phyloP scores from a whole-genome alignment of 2,888 invertebrate genomes.

The Heliconius ethilla region DNA sequence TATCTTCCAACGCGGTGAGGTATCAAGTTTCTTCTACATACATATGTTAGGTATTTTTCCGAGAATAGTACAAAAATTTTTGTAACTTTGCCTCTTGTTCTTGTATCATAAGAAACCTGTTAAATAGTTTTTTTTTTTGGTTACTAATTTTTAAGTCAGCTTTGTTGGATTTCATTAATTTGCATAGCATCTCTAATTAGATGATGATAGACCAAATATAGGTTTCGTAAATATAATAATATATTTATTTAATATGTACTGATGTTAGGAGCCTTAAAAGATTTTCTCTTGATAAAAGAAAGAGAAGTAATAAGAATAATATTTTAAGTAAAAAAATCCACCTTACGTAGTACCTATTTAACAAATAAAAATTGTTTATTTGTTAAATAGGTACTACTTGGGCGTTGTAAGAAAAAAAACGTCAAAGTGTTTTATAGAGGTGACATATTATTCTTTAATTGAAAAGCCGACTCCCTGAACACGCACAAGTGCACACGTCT shows the following conservation, averaged over 20 bases:
- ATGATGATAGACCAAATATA: background rate
- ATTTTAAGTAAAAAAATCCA: too few species aligned
- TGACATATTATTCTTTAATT: too few species aligned
- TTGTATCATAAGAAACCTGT: background rate
- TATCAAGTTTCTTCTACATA: conserved; percentile 22
- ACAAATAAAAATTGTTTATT: too few species aligned
- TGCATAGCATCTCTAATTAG: conserved; percentile 8
- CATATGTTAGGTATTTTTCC: conserved; percentile 18
- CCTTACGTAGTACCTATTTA: too few species aligned
- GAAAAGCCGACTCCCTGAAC: too few species aligned
- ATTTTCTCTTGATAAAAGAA: too few species aligned
- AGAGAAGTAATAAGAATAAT: too few species aligned
- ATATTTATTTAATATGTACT: background rate
- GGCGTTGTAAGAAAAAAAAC: too few species aligned
- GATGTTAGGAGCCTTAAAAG: too few species aligned
- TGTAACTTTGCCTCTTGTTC: background rate
- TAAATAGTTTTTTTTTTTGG: background rate
- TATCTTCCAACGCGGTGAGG: conserved; percentile 20
- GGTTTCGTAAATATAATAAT: background rate
- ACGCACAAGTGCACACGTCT: too few species aligned
- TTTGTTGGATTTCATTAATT: background rate
- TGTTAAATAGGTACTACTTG: too few species aligned
- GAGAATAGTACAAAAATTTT: background rate
- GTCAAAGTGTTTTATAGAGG: too few species aligned
- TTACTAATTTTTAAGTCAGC: background rate